Percentiles rank a stretch among this genome's conserved stretches.
phyloP scores from a whole-genome alignment of 1,140 invertebrate genomes.

The Dermatophagoides farinae region DNA sequence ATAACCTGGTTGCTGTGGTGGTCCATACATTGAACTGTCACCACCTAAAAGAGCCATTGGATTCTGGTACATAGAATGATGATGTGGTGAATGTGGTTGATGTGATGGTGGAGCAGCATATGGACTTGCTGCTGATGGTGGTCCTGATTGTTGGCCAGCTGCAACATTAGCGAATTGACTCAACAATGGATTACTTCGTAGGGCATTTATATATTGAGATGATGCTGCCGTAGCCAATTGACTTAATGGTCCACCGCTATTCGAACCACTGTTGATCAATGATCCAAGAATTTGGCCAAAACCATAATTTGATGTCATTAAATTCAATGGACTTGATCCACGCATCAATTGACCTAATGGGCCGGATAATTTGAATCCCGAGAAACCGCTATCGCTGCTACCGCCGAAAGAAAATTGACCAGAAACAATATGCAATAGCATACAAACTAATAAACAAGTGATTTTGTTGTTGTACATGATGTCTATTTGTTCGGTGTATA shows the following conservation, averaged over 20 bases:
- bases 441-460: not conserved
- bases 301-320: not conserved
- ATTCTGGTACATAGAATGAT: too few species aligned
- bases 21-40: too few species aligned
- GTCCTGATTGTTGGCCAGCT: not conserved
- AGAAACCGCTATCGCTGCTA: not conserved
- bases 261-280: not conserved
- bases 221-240: conserved; percentile 1
- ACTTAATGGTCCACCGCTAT: not conserved
- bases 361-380: not conserved
- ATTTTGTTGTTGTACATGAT: not conserved
- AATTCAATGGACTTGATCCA: not conserved
- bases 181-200: not conserved
- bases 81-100: too few species aligned
- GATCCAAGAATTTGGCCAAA: not conserved
- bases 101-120: not conserved
- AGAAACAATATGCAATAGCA: not conserved
- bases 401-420: not conserved
- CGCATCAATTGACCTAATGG: conserved; percentile 2
- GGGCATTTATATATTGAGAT: not conserved
- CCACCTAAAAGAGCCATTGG: too few species aligned
- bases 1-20: too few species aligned
- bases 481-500: not conserved
- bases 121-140: not conserved
- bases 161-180: not conserved